Base-by-base conservation (phyloP, 2,113 vertebrate genomes). In the Phyllopteryx taeniolatus region DNA sequence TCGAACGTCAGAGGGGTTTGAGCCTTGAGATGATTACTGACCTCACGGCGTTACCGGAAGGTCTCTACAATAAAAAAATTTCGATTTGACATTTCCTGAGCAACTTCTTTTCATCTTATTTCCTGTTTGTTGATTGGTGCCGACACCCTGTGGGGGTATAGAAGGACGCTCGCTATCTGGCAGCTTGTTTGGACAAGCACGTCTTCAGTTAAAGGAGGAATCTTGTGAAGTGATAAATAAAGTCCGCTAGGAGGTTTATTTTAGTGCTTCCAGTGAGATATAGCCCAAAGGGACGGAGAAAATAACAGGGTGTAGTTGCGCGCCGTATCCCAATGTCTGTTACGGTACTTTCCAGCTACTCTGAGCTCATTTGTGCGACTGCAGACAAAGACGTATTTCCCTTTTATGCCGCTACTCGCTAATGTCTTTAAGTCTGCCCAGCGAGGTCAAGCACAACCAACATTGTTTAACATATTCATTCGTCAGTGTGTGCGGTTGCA, bases 401-500 rank as follows among this genome's bases (percentile, higher is more conserved):
- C 74, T 27, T 79, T 82, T 83, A 74, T 77, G 56, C 79, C 84
- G 53, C 79, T 75, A 74, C 54, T 73, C 70, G 76, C 72, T 80
- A 84, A 78, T 76, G 70, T 76, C 78, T 86, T 87, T 82, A 79
- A 85, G 80, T 61, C 76, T 76, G 67, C 73, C 79, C 77, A 51
- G 79, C 68, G 73, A 54, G 79, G 70, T 73, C 63, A 70, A 78
- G 70, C 67, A 76, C 27, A 27, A 27, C 27, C 83, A 83, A 62
- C 70, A 76, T 75, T 82, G 74, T 71, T 83, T 82, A 81, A 84
- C 82, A 80, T 87, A 80, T 86, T 80, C 72, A 82, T 81, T 80
- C 73, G 79, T 84, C 80, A 69, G 77, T 70, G 69, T 77, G 70
- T 63, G 71, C 74, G 79, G 78, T 77, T 15, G 12, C 67, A 68